Evolutionary conservation across 2,888 invertebrate species (phyloP).

Genomic region (Drosophila bunnanda): DNA sequence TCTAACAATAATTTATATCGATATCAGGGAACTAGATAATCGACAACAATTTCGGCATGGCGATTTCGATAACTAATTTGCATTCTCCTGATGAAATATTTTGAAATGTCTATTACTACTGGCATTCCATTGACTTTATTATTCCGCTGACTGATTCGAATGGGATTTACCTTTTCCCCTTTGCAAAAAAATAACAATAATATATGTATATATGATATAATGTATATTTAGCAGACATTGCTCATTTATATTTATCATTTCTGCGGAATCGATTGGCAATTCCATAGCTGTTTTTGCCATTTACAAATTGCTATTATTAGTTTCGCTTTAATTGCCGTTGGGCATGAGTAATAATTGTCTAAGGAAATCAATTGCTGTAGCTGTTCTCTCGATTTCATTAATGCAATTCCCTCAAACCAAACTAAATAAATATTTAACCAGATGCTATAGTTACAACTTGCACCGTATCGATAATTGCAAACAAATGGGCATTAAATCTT

Average conservation of each 20-base stretch:
- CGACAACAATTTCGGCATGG: neutral
- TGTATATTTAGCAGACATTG: slow-evolving; percentile 5
- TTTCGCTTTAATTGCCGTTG: slow-evolving; percentile 58
- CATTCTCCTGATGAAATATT: neutral
- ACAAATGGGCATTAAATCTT: neutral
- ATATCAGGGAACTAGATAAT: neutral
- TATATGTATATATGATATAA: slow-evolving; percentile 1
- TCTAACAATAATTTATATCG: neutral
- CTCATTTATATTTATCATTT: slow-evolving; percentile 32
- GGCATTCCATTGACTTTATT: slow-evolving; percentile 8
- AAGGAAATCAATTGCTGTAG: slow-evolving; percentile 45
- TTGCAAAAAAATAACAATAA: neutral
- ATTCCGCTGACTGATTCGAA: slow-evolving; percentile 6
- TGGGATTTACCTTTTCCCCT: slow-evolving; percentile 22
- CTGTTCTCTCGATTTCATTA: slow-evolving; percentile 14
- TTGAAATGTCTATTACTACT: neutral
- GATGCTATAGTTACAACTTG: slow-evolving; percentile 11
- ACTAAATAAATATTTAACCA: slow-evolving; percentile 32
- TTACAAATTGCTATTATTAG: slow-evolving; percentile 63
- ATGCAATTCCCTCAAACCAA: slow-evolving; percentile 26
- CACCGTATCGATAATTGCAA: neutral
- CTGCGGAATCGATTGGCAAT: slow-evolving; percentile 44
- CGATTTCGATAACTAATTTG: neutral
- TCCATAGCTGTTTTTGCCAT: slow-evolving; percentile 39
- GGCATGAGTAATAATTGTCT: slow-evolving; percentile 61